These are phyloP conservation scores for Leucoraja erinaceus DNA, from an alignment of 2,113 vertebrate genomes.

Conservation along the genomic window DNA sequence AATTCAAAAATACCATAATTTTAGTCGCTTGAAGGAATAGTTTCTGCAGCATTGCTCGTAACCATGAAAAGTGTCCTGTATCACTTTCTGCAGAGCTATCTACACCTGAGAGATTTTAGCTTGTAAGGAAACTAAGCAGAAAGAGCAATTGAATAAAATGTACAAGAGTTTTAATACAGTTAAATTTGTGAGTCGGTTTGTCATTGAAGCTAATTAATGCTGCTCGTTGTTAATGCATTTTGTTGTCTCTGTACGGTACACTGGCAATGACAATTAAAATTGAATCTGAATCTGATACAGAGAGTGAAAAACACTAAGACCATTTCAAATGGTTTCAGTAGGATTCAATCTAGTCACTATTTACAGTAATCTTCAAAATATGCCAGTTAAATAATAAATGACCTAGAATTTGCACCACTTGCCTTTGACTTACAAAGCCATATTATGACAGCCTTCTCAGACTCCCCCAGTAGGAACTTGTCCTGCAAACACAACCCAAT, in stretches of 20 bases:
- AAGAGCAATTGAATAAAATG: background rate
- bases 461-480: background rate
- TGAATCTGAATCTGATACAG: no score
- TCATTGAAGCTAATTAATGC: background rate
- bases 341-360: background rate
- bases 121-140: background rate
- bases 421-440: no score
- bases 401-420: no score
- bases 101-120: background rate
- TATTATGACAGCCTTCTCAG: no score
- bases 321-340: background rate
- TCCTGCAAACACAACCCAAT: background rate
- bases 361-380: background rate
- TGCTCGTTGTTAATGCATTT: no score
- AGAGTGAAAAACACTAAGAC: background rate
- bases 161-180: background rate
- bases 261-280: no score
- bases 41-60: background rate
- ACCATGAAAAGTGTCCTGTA: background rate
- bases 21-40: background rate
- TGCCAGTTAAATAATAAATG: background rate
- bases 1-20: background rate
- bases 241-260: no score
- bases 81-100: background rate
- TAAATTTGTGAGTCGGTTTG: background rate